These are phyloP conservation scores for Autographa pulchrina DNA, from an alignment of 2,888 invertebrate species.

Conservation along the genomic window DNA sequence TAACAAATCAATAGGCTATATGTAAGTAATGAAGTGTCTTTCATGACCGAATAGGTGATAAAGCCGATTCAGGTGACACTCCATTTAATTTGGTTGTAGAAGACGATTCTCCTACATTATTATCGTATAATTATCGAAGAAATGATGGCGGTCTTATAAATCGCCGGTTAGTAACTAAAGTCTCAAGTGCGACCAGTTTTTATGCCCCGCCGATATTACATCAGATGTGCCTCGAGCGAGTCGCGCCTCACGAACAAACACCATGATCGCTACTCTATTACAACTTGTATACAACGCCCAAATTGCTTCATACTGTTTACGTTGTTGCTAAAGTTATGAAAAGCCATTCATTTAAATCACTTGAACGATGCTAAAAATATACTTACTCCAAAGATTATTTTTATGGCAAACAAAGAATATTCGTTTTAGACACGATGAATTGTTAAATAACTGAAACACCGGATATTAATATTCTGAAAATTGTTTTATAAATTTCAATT, in stretches of 20 bases:
- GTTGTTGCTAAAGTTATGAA: conserved; percentile 9
- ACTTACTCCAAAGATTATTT: background rate
- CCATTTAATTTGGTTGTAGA: conserved; percentile 5
- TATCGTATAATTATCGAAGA: conserved; percentile 52
- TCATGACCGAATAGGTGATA: conserved; percentile 9
- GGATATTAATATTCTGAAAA: conserved; percentile 24
- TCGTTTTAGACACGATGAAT: background rate
- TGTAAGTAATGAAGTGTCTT: conserved; percentile 17
- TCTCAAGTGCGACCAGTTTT: conserved; percentile 82
- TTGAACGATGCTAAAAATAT: background rate
- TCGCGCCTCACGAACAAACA: conserved; percentile 51
- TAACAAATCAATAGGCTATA: conserved; percentile 17
- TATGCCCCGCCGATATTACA: conserved; percentile 71
- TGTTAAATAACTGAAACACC: conserved; percentile 12
- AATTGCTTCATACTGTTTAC: conserved; percentile 20
- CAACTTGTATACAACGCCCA: conserved; percentile 22
- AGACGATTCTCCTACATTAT: conserved; percentile 32
- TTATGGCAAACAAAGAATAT: too few species aligned
- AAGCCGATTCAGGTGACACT: background rate
- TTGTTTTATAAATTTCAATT: conserved; percentile 36
- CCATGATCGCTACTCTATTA: conserved; percentile 40
- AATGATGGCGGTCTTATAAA: conserved; percentile 56
- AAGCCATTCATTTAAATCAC: background rate
- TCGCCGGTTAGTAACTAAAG: conserved; percentile 68
- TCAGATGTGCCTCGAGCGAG: conserved; percentile 69